Evolutionary conservation across 2,888 invertebrate genomes (phyloP), one percentile per base, ranked within the genome.

Genomic region (Tetrapedia diversipes): DNA sequence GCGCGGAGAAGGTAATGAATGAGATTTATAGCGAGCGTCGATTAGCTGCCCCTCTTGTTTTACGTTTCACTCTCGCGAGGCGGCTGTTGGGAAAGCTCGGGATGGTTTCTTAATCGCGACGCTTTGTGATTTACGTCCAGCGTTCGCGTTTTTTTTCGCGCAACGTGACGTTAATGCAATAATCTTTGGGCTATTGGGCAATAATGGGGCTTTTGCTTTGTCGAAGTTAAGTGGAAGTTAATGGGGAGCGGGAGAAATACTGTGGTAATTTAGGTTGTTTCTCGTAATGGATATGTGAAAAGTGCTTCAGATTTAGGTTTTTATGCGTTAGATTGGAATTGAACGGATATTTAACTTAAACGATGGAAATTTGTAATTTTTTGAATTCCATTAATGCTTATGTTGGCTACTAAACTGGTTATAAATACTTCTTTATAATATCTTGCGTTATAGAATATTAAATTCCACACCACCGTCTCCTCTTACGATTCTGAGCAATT

Each of bases 21-120:
- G 74, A 74, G 73, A 73, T 74, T 74, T 74, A 74, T 72, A 39
- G 74, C 37, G 37, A 43, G 63, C 73, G 74, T 74, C 74, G 74
- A 74, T 74, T 74, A 74, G 74, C 34, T 43, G 63, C 63, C 43
- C 61, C 49, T 63, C 73, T 73, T 56, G 73, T 63, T 71, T 63
- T 43, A 63, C 49, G 73, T 63, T 71, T 71, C 56, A 56, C 41
- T 49, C 27, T 37, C 34, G 60, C 19, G 43, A 34, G 32, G 29
- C 14, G 16, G 29, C 19, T 54, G 56, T 74, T 74, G 39, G 57
- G 74, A 74, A 72, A 73, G 57, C 63, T 57, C 27, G 24, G 29
- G 16, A 41, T 14, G 51, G 74, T 66, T 57, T 47, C 32, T 49
- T 41, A 32, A 39, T 51, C 56, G 45, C 22, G 37, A 29, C 24